Conservation (phyloP, 2,113 vertebrate genomes). For the Aptenodytes patagonicus region DNA sequence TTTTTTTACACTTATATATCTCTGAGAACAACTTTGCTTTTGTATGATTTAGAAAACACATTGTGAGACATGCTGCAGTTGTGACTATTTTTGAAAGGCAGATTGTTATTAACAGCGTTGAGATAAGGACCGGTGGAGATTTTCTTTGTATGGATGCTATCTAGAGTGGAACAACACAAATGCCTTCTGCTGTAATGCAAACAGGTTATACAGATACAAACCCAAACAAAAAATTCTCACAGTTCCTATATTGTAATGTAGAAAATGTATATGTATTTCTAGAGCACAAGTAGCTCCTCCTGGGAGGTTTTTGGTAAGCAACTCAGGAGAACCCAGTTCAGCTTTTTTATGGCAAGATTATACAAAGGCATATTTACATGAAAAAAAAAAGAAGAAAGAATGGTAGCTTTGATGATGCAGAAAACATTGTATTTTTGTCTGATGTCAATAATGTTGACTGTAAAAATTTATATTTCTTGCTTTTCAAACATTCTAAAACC, state of each 20-base stretch:
- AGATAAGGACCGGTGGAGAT: neutral
- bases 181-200: neutral
- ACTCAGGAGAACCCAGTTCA: neutral
- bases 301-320: neutral
- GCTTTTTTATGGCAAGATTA: neutral
- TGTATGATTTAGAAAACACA: neutral
- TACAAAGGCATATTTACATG: neutral
- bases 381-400: neutral
- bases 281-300: neutral
- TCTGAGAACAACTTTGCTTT: constrained; percentile 9
- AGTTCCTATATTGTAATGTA: neutral
- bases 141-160: neutral
- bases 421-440: neutral
- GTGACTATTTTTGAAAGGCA: constrained; percentile 17
- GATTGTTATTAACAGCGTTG: neutral
- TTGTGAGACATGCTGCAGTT: neutral
- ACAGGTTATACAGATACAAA: neutral
- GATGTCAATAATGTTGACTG: neutral
- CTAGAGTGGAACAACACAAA: neutral
- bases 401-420: neutral
- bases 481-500: neutral
- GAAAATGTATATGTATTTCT: neutral
- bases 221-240: neutral
- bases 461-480: neutral
- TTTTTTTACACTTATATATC: neutral